Evolutionary conservation across 2,113 vertebrate species (phyloP).

Genomic region (Atherinomorus stipes): DNA sequence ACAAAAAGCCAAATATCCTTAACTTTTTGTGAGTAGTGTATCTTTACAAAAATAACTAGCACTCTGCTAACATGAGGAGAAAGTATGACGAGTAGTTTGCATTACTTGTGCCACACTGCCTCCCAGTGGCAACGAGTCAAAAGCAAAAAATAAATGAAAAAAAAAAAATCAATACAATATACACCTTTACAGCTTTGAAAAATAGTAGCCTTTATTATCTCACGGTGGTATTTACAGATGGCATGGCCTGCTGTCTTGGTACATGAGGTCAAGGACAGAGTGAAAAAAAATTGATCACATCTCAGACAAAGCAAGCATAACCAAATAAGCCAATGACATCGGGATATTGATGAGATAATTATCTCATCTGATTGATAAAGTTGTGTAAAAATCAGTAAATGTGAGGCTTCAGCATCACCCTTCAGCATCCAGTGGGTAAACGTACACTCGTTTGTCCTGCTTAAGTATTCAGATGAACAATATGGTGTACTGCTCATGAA

Average conservation of each 20-base stretch:
- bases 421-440: conserved; percentile 79
- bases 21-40: no score
- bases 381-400: conserved; percentile 50
- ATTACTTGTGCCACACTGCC: conserved; percentile 17
- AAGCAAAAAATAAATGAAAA: not conserved
- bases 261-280: conserved; percentile 56
- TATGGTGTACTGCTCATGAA: conserved; percentile 48
- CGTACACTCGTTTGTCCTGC: conserved; percentile 70
- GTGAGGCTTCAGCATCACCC: conserved; percentile 60
- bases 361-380: conserved; percentile 24
- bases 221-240: conserved; percentile 79
- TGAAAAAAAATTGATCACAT: conserved; percentile 61
- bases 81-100: no score
- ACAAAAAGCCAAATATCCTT: no score
- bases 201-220: conserved; percentile 84
- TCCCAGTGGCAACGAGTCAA: conserved; percentile 16
- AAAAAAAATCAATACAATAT: not conserved
- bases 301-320: conserved; percentile 63
- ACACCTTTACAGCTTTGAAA: conserved; percentile 68
- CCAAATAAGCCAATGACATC: conserved; percentile 40
- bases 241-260: conserved; percentile 60
- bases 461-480: conserved; percentile 41
- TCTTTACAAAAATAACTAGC: no score
- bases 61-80: no score
- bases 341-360: conserved; percentile 49